Evolutionary conservation across 2,797 vertebrate genomes (phyloP), one percentile per base, ranked within the genome.

Genomic region (Echeneis naucrates): DNA sequence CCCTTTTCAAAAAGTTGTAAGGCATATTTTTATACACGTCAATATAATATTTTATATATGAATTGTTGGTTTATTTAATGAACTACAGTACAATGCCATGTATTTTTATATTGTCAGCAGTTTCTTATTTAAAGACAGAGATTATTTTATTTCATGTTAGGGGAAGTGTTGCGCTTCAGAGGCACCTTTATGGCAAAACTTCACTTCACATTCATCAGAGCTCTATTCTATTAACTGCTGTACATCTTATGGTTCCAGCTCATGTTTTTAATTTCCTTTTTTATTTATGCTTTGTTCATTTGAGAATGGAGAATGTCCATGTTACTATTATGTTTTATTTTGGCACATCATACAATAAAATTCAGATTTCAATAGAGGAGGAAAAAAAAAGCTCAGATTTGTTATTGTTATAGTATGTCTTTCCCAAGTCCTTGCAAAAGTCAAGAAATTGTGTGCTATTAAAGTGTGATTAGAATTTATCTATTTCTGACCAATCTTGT

Each of bases 31-130:
- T 94, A 93, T 95, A 95, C 93, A 94, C 91, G 84, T 93, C 92
- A 93, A 94, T 95, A 94, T 93, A 89, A 94, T 95, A 94, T 94
- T 95, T 94, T 95, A 91, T 94, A 95, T 94, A 95, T 94, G 90
- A 94, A 94, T 92, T 92, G 90, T 92, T 92, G 93, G 90, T 94
- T 94, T 95, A 95, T 95, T 94, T 94, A 95, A 95, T 88, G 92
- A 95, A 91, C 92, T 94, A 94, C 92, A 89, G 89, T 93, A 94
- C 91, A 91, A 90, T 94, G 91, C 91, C 94, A 94, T 95, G 93
- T 95, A 95, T 95, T 95, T 95, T 95, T 95, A 94, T 95, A 95
- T 94, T 94, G 90, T 92, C 87, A 92, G 91, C 92, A 91, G 92
- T 93, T 94, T 92, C 85, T 90, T 91, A 91, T 94, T 94, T 94